These are phyloP conservation scores for Ploceus nigricollis DNA, from an alignment of 2,113 vertebrate genomes.

Conservation along the genomic window DNA sequence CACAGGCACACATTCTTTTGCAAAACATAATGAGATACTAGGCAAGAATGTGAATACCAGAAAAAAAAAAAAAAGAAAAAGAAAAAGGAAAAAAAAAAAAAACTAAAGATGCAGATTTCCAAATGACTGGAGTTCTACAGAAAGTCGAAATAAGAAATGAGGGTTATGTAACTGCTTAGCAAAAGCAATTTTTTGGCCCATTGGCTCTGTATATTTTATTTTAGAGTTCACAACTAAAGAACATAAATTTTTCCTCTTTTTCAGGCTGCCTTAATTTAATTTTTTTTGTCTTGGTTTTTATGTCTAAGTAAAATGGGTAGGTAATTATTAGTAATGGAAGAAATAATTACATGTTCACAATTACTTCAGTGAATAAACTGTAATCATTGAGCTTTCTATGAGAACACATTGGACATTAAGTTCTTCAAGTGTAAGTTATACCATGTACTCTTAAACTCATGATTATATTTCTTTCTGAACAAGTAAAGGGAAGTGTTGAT, in stretches of 20 bases:
- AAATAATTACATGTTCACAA: conserved; percentile 43
- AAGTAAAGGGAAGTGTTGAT: not conserved
- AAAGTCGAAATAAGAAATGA: not conserved
- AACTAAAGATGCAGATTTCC: not conserved
- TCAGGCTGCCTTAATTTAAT: not conserved
- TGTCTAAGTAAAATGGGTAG: not conserved
- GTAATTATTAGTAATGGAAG: conserved; percentile 46
- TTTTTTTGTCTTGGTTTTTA: conserved; percentile 1
- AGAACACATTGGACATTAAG: conserved; percentile 4
- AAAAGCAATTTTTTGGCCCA: conserved; percentile 51
- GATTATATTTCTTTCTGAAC: not conserved
- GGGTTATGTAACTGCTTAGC: not conserved
- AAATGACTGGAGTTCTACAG: not conserved
- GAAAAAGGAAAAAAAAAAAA: not conserved
- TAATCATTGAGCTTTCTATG: not conserved
- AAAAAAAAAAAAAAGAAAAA: accelerated
- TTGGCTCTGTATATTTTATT: conserved; percentile 32
- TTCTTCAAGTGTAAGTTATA: conserved; percentile 14
- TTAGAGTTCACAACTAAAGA: not conserved
- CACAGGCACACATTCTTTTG: not conserved
- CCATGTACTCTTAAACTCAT: not conserved
- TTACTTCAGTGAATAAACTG: conserved; percentile 25
- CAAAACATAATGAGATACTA: not conserved
- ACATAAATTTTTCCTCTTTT: not conserved
- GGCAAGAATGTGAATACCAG: not conserved